Base-by-base conservation (phyloP, 2,888 invertebrate species). In the Saturnia japonica region DNA sequence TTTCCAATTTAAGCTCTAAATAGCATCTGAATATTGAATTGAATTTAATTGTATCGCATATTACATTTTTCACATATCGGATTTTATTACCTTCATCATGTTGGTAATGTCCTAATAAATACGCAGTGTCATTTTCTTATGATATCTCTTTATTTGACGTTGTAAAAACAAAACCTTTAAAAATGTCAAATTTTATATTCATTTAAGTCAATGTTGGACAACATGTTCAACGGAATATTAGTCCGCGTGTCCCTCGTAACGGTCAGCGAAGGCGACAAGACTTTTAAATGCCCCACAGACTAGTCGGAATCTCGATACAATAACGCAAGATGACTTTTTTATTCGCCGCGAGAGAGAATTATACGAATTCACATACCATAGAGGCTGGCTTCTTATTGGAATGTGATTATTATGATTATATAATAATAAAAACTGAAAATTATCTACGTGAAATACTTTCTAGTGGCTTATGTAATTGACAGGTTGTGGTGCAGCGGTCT, bases 321-420 rank as follows among this genome's bases (percentile, higher is more conserved):
- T 86, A 83, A 83, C 82, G 79, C 70, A 72, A 75, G 77, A 78
- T 79, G 76, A 76, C 72, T 72, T 87, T 86, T 84, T 85, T 87
- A 79, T 78, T 57, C 70, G 71, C 72, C 72, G 76, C 76, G 75
- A 73, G 70, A 71, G 76, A 78, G 76, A 77, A 76, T 64, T 34
- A 70, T 54, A 54, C 70, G 66, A 76, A 76, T 74, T 73, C 62
- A 72, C 71, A 62, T 71, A 71, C 71, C 71, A 28, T 64, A 62
- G 51, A 71, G 66, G 28, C 47, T 40, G 43, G 71, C 64, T 71
- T 71, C 54, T 69, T 68, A 69, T 69, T 71, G 67, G 66, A 67
- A 67, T 70, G 25, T 14, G 14, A 57, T 57, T 57, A 57, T 57
- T 57, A 25, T 57, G 57, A 25, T 25, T 57, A 25, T 25, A 57